A percentile compares a stretch with the other conserved stretches of the same genome.
Evolutionary conservation across 2,797 vertebrate species (phyloP).

Genomic region (Emydoidea blandingii): DNA sequence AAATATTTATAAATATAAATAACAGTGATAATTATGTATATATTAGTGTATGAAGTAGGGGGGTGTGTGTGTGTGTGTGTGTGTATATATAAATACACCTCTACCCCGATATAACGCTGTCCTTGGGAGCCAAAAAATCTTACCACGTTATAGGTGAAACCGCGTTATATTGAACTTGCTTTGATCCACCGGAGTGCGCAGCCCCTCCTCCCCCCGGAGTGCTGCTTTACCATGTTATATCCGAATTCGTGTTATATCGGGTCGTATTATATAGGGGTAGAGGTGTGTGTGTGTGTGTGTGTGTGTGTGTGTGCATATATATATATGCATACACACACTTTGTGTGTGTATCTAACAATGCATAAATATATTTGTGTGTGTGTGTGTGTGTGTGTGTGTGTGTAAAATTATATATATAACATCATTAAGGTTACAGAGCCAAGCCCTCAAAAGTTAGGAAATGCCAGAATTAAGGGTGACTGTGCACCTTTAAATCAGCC

Average conservation of each 20-base stretch:
- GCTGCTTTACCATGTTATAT: too few relatives aligned
- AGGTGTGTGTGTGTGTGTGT: neutral
- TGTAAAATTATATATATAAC: constrained; percentile 56
- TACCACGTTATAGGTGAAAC: too few relatives aligned
- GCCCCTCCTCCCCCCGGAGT: fast-evolving
- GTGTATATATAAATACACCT: too few relatives aligned
- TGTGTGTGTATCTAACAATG: neutral
- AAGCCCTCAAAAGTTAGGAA: neutral
- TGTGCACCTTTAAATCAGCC: neutral
- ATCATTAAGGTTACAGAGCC: constrained; percentile 59
- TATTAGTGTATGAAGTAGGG: too few relatives aligned
- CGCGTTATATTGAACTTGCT: too few relatives aligned
- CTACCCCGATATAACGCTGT: too few relatives aligned
- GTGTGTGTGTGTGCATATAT: neutral
- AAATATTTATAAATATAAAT: neutral
- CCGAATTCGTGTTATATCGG: too few relatives aligned
- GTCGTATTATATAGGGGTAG: neutral
- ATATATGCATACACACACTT: neutral
- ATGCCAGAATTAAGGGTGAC: neutral
- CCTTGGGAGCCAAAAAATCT: too few relatives aligned
- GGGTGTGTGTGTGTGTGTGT: too few relatives aligned
- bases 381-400: neutral
- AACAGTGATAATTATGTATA: too few relatives aligned
- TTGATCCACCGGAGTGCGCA: too few relatives aligned
- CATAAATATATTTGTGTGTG: neutral